Percentiles rank a stretch among this genome's conserved stretches.
These are phyloP conservation scores for Rutilus rutilus DNA, from an alignment of 2,113 vertebrate genomes.

Conservation along the genomic window DNA sequence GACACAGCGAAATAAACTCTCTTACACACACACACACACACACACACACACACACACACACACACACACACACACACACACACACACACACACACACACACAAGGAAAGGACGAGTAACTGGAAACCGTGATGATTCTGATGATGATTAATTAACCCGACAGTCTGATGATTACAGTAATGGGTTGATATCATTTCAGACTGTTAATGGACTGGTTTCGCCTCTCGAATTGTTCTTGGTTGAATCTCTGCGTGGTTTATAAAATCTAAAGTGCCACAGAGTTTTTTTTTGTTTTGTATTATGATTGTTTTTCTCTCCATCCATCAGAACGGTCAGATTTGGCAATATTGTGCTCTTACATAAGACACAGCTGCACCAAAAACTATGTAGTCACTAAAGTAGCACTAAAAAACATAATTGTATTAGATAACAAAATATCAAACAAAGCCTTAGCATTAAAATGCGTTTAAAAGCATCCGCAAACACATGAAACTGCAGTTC, in stretches of 20 bases:
- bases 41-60: too few species aligned
- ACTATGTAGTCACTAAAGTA: not conserved
- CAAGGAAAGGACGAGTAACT: too few species aligned
- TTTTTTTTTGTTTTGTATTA: not conserved
- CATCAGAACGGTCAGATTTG: not conserved
- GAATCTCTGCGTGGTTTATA: constrained; percentile 16
- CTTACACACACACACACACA: too few species aligned
- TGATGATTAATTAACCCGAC: not conserved
- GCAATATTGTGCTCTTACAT: not conserved
- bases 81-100: too few species aligned
- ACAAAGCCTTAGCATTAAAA: not conserved
- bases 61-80: too few species aligned
- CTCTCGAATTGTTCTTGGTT: not conserved
- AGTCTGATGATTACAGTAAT: not conserved
- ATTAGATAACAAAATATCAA: not conserved
- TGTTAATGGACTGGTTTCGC: not conserved
- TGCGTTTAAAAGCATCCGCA: too few species aligned
- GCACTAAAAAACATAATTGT: not conserved
- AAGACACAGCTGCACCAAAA: not conserved
- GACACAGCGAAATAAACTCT: not conserved
- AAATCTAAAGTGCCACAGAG: constrained; percentile 4
- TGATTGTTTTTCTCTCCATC: too few species aligned
- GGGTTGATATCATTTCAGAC: not conserved
- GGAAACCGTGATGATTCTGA: not conserved
- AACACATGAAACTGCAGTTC: too few species aligned